Conservation (phyloP, 2,888 invertebrate species). For the Phasia obesa region DNA sequence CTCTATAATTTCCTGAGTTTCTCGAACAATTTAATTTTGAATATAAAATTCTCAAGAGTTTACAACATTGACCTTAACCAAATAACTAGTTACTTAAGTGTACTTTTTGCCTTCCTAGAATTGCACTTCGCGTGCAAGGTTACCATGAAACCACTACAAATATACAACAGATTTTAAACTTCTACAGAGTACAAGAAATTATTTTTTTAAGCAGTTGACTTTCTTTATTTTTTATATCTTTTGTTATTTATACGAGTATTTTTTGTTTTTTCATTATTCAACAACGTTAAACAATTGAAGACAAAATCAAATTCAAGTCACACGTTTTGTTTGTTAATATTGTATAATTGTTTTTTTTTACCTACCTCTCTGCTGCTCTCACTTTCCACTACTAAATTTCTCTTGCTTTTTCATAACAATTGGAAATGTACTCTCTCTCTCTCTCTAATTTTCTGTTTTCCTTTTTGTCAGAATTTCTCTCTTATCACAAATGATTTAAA, state of each 20-base stretch:
- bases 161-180: neutral
- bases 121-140: constrained; percentile 18
- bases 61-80: constrained; percentile 49
- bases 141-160: neutral
- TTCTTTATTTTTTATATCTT: neutral
- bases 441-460: constrained; percentile 1
- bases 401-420: neutral
- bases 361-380: neutral
- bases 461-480: neutral
- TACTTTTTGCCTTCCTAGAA: neutral
- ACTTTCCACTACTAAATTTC: neutral
- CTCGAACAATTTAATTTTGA: no score
- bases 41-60: no score
- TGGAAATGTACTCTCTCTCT: constrained; percentile 8
- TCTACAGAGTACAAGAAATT: neutral
- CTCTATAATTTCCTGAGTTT: no score
- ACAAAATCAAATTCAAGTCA: constrained; percentile 43
- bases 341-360: constrained; percentile 16
- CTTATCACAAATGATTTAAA: constrained; percentile 35
- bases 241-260: neutral
- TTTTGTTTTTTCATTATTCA: no score
- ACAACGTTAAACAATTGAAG: no score
- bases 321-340: constrained; percentile 28
- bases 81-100: neutral
- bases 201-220: neutral